phyloP scores from a whole-genome alignment of 2,888 invertebrate genomes.

The Cancer borealis region DNA sequence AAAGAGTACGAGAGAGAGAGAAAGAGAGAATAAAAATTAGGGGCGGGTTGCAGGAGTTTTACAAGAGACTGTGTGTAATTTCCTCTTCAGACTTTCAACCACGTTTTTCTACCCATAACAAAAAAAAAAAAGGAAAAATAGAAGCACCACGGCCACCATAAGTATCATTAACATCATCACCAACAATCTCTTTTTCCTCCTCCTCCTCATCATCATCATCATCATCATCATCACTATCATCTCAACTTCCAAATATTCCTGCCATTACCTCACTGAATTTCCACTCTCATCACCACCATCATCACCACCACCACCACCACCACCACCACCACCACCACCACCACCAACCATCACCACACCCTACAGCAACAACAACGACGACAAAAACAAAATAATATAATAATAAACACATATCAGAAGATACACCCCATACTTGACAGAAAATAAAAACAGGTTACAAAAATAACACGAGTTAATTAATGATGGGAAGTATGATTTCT shows the following conservation, averaged over 20 bases:
- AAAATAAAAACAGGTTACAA: neutral
- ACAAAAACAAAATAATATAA: slow-evolving; percentile 15
- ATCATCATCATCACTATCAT: neutral
- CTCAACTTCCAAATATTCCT: neutral
- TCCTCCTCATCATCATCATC: neutral
- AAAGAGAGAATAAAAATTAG: neutral
- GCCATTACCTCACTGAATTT: neutral
- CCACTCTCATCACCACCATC: neutral
- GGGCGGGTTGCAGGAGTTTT: too few species aligned
- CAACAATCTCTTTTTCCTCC: neutral
- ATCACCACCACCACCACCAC: neutral
- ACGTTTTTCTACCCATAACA: neutral
- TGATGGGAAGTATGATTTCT: neutral
- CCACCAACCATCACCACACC: neutral
- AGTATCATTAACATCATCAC: too few species aligned
- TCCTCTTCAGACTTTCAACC: too few species aligned
- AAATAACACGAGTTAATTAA: slow-evolving; percentile 19
- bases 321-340: neutral
- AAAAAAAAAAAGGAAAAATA: neutral
- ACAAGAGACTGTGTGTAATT: too few species aligned
- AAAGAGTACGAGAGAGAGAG: neutral
- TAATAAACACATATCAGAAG: slow-evolving; percentile 10
- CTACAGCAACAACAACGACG: neutral
- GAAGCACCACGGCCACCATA: neutral
- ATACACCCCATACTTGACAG: neutral